phyloP scores from a whole-genome alignment of 92 coral and sea anemone species.

The Bergia puertoricense region DNA sequence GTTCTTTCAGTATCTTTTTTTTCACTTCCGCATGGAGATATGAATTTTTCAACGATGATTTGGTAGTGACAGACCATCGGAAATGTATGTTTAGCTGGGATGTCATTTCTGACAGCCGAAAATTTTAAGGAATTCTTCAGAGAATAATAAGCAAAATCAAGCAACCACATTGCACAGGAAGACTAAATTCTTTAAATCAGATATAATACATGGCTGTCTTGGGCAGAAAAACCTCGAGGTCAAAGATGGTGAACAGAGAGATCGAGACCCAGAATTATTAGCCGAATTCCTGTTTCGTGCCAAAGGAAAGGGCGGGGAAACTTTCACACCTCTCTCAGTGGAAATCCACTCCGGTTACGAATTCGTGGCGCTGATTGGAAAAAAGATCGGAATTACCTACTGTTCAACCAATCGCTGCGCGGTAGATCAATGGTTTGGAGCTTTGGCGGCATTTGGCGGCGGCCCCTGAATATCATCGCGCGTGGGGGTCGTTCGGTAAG shows the following conservation, averaged over 20 bases:
- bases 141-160: neutral
- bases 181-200: neutral
- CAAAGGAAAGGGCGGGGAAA: conserved; percentile 67
- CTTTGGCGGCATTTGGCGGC: conserved; percentile 50
- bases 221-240: conserved; percentile 6
- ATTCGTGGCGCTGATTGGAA: conserved; percentile 64
- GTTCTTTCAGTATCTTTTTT: neutral
- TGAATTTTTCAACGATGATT: conserved; percentile 21
- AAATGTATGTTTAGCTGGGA: conserved; percentile 27
- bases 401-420: conserved; percentile 63
- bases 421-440: neutral
- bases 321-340: conserved; percentile 66
- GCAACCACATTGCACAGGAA: neutral
- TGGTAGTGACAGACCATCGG: conserved; percentile 31
- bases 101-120: conserved; percentile 32
- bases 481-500: conserved; percentile 52
- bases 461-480: conserved; percentile 47
- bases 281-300: conserved; percentile 46
- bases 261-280: neutral
- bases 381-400: neutral
- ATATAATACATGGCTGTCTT: neutral
- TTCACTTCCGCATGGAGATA: conserved; percentile 37
- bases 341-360: conserved; percentile 82
- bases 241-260: conserved; percentile 32
- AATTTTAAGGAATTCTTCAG: conserved; percentile 18